Percentiles rank a stretch among this genome's conserved stretches.
phyloP scores from a whole-genome alignment of 2,113 vertebrate species.

The Tenebrosternarchus preto region DNA sequence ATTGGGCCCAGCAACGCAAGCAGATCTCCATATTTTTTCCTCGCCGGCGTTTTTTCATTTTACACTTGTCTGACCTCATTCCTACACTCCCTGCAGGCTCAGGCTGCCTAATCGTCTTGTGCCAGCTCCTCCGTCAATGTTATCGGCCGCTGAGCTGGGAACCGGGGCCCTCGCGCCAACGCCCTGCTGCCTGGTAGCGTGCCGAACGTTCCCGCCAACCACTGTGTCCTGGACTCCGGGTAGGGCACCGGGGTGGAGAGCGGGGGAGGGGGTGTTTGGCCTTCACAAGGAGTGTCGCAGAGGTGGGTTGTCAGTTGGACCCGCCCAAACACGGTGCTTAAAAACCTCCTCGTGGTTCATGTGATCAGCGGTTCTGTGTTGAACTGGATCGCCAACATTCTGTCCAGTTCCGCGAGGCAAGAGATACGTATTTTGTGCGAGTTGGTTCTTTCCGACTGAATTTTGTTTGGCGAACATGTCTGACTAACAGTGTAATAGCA shows the following conservation, averaged over 20 bases:
- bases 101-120: conserved; percentile 74
- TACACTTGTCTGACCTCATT: conserved; percentile 66
- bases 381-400: not conserved
- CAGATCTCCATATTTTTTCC: conserved; percentile 34
- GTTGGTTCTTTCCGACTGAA: not conserved
- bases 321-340: too few species aligned
- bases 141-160: conserved; percentile 76
- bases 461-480: not conserved
- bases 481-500: not conserved
- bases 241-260: too few species aligned
- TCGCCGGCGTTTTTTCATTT: conserved; percentile 63
- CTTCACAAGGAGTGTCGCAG: too few species aligned
- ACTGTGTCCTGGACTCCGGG: too few species aligned
- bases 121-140: conserved; percentile 73
- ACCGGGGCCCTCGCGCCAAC: conserved; percentile 59
- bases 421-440: not conserved
- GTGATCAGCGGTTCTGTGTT: conserved; percentile 1
- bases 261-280: too few species aligned
- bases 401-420: not conserved
- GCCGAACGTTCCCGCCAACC: too few species aligned
- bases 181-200: too few species aligned
- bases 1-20: conserved; percentile 9
- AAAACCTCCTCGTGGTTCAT: not conserved
- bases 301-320: too few species aligned
- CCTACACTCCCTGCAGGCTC: conserved; percentile 63